These are phyloP conservation scores for Indri indri DNA, from an alignment of 2,113 vertebrate genomes.

Conservation along the genomic window DNA sequence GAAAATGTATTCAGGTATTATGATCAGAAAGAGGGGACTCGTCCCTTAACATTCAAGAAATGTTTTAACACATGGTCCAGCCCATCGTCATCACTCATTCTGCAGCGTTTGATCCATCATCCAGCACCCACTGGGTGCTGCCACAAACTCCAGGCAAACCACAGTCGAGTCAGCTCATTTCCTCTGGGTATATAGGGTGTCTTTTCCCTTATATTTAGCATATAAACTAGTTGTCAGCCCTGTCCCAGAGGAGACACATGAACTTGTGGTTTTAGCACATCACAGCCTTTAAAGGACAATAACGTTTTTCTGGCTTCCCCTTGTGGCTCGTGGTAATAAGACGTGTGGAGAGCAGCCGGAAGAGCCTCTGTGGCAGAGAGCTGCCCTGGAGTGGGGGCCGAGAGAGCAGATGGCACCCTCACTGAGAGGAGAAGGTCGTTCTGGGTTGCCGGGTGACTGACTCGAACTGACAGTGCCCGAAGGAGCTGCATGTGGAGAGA, in stretches of 20 bases:
- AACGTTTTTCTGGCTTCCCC: background rate
- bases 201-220: background rate
- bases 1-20: background rate
- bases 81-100: background rate
- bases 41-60: background rate
- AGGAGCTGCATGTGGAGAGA: background rate
- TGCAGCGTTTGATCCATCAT: background rate
- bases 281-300: background rate
- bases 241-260: background rate
- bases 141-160: background rate
- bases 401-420: background rate
- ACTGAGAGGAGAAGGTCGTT: background rate
- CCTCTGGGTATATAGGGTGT: background rate
- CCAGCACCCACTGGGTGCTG: background rate
- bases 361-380: background rate
- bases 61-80: background rate
- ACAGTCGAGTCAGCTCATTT: background rate
- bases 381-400: fast-evolving
- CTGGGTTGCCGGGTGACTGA: background rate
- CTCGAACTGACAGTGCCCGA: background rate
- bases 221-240: background rate
- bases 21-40: background rate
- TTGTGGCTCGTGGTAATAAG: background rate
- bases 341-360: background rate
- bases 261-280: background rate